Conservation (phyloP, 2,113 vertebrate genomes). For the Entomyzon cyanotis region DNA sequence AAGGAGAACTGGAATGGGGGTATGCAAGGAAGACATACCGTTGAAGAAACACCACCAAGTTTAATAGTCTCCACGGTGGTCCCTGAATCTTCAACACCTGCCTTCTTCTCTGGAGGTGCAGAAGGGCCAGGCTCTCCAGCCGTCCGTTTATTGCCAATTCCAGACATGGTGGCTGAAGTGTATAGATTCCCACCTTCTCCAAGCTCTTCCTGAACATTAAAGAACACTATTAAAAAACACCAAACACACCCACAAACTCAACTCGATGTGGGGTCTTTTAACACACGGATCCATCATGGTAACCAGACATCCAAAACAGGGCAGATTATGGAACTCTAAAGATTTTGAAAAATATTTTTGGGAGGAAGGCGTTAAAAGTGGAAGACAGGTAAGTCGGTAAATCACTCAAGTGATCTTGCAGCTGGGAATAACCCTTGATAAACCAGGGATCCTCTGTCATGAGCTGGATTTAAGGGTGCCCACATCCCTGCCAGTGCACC, state of each 20-base stretch:
- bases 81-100: conserved; percentile 84
- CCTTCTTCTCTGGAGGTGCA: conserved; percentile 86
- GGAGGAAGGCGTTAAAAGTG: background rate
- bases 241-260: background rate
- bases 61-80: conserved; percentile 98
- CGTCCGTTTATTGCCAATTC: conserved; percentile 83
- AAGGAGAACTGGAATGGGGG: rapidly evolving
- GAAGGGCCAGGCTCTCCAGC: conserved; percentile 81
- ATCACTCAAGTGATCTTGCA: background rate
- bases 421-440: background rate
- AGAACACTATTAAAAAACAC: background rate
- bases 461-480: background rate
- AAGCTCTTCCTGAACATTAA: background rate
- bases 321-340: rapidly evolving
- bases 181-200: background rate
- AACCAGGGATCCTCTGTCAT: background rate
- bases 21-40: conserved; percentile 63
- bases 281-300: background rate
- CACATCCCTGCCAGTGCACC: background rate
- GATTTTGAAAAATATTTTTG: background rate
- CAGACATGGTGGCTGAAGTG: conserved; percentile 78
- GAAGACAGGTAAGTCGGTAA: background rate
- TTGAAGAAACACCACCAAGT: conserved; percentile 91
- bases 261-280: background rate
- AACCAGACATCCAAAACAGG: background rate